Percentiles rank a stretch among this genome's conserved stretches.
Conservation (phyloP, 2,888 invertebrate genomes). For the Physocephala rufipes region DNA sequence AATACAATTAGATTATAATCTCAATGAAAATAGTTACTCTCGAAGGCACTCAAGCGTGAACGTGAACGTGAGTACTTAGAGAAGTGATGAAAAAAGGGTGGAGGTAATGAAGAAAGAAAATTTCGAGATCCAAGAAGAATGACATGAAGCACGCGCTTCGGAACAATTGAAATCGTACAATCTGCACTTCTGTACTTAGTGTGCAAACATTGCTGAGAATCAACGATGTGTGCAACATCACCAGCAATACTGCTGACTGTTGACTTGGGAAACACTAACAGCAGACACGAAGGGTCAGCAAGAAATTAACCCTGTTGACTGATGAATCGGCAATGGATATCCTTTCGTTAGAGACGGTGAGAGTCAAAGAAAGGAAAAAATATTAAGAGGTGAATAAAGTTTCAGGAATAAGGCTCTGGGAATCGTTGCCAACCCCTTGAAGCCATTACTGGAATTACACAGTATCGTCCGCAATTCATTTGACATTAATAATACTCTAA, state of each 20-base stretch:
- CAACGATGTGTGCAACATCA: background rate
- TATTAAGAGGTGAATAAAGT: no score
- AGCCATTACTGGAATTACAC: no score
- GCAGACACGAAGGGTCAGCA: no score
- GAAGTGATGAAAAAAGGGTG: background rate
- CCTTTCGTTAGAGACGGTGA: no score
- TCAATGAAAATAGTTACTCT: background rate
- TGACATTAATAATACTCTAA: no score
- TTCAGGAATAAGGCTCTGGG: no score
- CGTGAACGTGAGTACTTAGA: background rate
- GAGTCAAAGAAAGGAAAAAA: no score
- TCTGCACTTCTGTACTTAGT: constrained; percentile 2
- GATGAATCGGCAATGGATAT: no score
- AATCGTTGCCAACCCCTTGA: no score
- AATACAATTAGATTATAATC: background rate
- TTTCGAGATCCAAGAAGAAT: background rate
- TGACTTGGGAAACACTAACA: no score
- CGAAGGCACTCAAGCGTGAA: background rate
- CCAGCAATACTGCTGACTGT: background rate
- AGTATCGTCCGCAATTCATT: no score
- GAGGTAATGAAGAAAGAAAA: background rate
- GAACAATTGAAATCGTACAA: constrained; percentile 11
- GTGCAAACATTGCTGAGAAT: background rate
- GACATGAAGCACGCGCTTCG: background rate
- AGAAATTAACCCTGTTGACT: no score